Evolutionary conservation across 1,140 invertebrate species (phyloP).

Genomic region (Heterodera carotae): DNA sequence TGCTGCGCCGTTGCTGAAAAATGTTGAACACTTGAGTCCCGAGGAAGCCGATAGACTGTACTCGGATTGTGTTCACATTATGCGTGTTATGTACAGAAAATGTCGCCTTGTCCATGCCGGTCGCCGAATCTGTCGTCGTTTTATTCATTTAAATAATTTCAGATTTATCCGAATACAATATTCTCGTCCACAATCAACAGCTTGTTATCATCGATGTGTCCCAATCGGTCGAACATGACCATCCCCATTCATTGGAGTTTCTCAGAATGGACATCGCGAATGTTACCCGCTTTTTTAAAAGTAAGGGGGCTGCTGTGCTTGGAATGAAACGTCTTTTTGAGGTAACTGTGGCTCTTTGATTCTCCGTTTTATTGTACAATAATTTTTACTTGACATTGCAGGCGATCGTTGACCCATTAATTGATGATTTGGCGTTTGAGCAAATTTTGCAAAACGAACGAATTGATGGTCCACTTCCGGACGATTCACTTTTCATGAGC

Average conservation of each 20-base stretch:
- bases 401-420: conserved; percentile 76
- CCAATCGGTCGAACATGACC: conserved; percentile 95
- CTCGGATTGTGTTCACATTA: conserved; percentile 81
- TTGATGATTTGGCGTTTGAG: conserved; percentile 75
- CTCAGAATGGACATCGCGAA: conserved; percentile 91
- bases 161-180: conserved; percentile 89
- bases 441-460: conserved; percentile 67
- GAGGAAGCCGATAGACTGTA: conserved; percentile 74
- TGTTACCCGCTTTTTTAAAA: conserved; percentile 86
- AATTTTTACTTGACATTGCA: not conserved
- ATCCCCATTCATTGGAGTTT: conserved; percentile 90
- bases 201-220: conserved; percentile 94
- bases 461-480: conserved; percentile 73
- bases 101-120: conserved; percentile 94
- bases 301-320: conserved; percentile 83
- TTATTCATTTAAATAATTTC: conserved; percentile 9
- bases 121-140: conserved; percentile 12
- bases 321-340: conserved; percentile 88
- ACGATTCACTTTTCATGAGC: conserved; percentile 86
- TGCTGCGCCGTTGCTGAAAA: conserved; percentile 72
- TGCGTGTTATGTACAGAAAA: conserved; percentile 89
- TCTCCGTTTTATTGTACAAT: conserved; percentile 69
- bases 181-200: conserved; percentile 80
- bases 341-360: conserved; percentile 80
- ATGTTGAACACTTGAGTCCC: conserved; percentile 66